Base-by-base conservation (phyloP, 2,888 invertebrate genomes). In the Mechanitis messenoides region DNA sequence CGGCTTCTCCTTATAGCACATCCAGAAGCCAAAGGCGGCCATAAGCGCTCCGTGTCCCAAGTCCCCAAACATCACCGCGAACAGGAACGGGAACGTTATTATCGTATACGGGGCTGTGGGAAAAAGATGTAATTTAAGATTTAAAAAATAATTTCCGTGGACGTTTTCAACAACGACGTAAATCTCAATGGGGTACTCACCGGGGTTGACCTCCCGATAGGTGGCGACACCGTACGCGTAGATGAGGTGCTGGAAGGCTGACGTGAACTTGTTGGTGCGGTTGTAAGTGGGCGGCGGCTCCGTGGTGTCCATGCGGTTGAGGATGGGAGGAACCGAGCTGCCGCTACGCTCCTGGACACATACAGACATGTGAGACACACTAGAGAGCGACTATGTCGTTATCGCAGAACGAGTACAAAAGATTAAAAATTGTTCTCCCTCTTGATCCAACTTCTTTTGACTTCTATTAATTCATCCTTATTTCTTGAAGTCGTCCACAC, bases 51-150 rank as follows among this genome's bases (percentile, higher is more conserved):
- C 98, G 84, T 99, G 99, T 0, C 99, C 99, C 65, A 95, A 91
- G 90, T 99, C 99, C n/a, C 99, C 98, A 84, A 98, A 98, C 98
- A 98, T 98, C 73, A 98, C 94, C 59, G 96, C 97, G 88, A 98
- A 98, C 60, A 98, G 87, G 91, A 98, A 98, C n/a, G 98, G 98
- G 89, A 98, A 98, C 98, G 98, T 98, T 63, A 99, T 97, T 71
- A 98, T 97, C 0, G 98, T 97, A 86, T 97, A 99, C 0, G 97
- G 97, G 0, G 98, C 96, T 92, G 84, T 35, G 56, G 7, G 6
- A 45, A 45, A 3, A 28, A 9, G 7, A 46, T 45, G 42, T 42
- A 5, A 42, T 42, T 42, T 9, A 2, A 9, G 7, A 42, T 42
- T 42, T 9, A 42, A 42, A 42, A 11, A 9, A 42, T 9, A 7